Base-by-base conservation (phyloP, 1,140 invertebrate species). In the Brachionus plicatilis region DNA sequence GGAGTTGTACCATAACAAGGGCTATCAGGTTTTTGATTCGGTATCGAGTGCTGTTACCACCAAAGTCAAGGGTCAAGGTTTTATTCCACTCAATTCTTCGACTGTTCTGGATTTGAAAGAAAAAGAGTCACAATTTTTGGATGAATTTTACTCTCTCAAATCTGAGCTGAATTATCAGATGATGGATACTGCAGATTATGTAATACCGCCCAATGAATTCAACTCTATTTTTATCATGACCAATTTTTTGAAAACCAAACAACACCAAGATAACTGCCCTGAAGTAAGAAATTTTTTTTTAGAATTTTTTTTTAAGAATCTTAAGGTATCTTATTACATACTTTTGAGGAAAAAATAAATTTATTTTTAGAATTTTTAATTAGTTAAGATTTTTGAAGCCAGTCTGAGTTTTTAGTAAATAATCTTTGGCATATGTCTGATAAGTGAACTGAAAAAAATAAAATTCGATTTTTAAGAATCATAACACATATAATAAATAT, bases 221-320 rank as follows among this genome's bases (percentile, higher is more conserved):
- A 89, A 88, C 85, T 91, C 91, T 8, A 91, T 92, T 85, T 92
- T 92, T 88, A 89, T 92, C 17, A 90, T 88, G 78, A 92, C 91
- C 24, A 92, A 92, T 87, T 86, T 91, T 12, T 87, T 92, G 11
- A 89, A 91, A 24, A 92, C 91, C 8, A 88, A 90, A 75, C 91
- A 92, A 85, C 88, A 86, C 17, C 88, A 89, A 83, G 86, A 85
- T 27, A 83, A 68, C 4, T 92, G 91, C 88, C 85, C 87, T 45
- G 91, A 92, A 87, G 91, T 43, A 56, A 78, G 75, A 37, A 37
- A 3, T 1, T 29, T 29, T 29, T 29, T 29, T 29, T 24, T 1
- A 24, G 24, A 24, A 24, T 24, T 1, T 24, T 24, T n/a, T 29
- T 29, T 29, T 24, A 24, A 24, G 24, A 24, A 24, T 24, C 24